Evolutionary conservation across 2,113 vertebrate species (phyloP), one percentile per base, ranked within the genome.

Genomic region (Montifringilla adamsi): DNA sequence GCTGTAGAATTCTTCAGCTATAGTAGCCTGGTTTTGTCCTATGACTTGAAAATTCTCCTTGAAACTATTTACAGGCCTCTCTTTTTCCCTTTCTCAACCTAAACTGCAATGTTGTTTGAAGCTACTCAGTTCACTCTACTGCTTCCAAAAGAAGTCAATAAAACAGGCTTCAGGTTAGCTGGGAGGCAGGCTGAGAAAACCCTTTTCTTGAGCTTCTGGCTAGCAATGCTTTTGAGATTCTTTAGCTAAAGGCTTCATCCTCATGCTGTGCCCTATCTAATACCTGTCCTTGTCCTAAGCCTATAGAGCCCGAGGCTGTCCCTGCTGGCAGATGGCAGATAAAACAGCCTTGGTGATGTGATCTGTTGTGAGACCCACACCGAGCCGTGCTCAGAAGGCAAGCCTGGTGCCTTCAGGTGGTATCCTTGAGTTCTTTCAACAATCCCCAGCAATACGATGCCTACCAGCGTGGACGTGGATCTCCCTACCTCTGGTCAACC

Each of bases 371-470:
- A 76, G 37, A 89, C 4, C 30, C 13, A 62, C 21, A 1, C 10
- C 5, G 41, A 60, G 3, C 13, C 3, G 1, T 0, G 0, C 6
- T 66, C 20, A 47, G 31, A 37, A 58, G 15, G 30, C 26, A 69
- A 13, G 12, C 7, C 18, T 1, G 6, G 11, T 62, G 35, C 37
- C 27, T 89, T 43, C 52, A 66, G 33, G 30, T 27, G 20, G 30
- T 33, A 78, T 63, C 60, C 27, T 35, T 11, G 20, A 56, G 17
- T n/a, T 11, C 7, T 86, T 66, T 50, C 33, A 66, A 3, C 30
- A 43, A 43, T 15, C 11, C 41, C 28, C 30, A 70, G 33, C 5
- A 75, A 23, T 15, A 37, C 1, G 11, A 66, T 16, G 26, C 4
- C 5, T 69, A 64, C 9, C 37, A 26, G 13, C 1, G 0, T 19